Conservation (phyloP, 2,113 vertebrate genomes). For the Aptenodytes forsteri region DNA sequence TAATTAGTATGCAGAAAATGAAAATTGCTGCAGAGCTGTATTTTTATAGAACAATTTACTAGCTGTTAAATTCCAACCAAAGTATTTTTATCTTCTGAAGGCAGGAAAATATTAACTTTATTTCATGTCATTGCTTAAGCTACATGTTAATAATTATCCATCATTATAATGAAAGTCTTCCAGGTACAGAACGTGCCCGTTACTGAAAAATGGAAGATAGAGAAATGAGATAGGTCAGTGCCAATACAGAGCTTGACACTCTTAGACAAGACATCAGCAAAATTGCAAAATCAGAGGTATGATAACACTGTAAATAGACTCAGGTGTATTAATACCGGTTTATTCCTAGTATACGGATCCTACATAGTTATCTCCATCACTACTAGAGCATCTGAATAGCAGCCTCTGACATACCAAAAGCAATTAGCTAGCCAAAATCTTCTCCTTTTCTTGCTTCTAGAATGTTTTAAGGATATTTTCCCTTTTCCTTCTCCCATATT, state of each 20-base stretch:
- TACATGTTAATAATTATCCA: constrained; percentile 1
- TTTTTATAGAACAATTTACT: constrained; percentile 9
- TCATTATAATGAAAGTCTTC: constrained; percentile 17
- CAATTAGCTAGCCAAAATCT: background rate
- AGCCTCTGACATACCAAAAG: background rate
- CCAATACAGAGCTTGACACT: background rate
- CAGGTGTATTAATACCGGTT: background rate
- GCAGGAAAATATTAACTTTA: constrained; percentile 24
- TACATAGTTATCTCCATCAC: background rate
- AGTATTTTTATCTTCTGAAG: constrained; percentile 29
- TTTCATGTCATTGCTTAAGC: constrained; percentile 26
- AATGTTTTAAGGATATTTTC: background rate
- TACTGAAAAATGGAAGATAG: constrained; percentile 1
- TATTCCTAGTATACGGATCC: background rate
- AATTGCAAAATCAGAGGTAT: background rate
- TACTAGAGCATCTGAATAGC: background rate
- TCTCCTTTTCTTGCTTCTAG: background rate
- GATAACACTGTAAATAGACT: background rate
- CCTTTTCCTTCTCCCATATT: background rate
- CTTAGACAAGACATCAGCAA: background rate
- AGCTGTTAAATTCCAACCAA: background rate
- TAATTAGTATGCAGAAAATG: background rate
- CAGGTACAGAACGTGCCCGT: background rate
- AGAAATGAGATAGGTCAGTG: background rate
- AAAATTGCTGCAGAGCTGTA: background rate